phyloP scores from a whole-genome alignment of 2,113 vertebrate genomes.

The Boulengeromyrus knoepffleri region DNA sequence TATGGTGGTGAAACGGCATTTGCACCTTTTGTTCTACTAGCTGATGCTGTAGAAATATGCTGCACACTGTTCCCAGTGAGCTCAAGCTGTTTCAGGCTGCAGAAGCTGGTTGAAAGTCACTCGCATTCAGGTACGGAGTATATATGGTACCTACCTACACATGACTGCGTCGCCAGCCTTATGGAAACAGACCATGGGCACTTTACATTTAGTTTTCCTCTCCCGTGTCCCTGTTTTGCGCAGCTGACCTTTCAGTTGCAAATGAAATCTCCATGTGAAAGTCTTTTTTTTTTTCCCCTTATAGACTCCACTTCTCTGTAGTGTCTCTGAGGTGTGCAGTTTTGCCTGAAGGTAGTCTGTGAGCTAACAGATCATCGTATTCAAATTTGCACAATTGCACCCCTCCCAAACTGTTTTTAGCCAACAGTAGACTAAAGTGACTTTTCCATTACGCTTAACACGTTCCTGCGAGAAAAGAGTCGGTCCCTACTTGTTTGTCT shows the following conservation, averaged over 20 bases:
- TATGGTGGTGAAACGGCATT: not conserved
- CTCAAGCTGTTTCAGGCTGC: not conserved
- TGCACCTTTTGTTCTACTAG: not conserved
- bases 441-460: not conserved
- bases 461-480: not conserved
- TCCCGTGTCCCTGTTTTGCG: not conserved
- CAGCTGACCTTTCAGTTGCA: not conserved
- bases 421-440: not conserved
- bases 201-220: not conserved
- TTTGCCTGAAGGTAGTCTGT: not conserved
- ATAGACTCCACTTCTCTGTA: not conserved
- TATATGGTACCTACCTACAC: not conserved
- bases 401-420: not conserved
- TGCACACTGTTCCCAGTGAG: not conserved
- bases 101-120: not conserved
- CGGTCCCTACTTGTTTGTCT: not conserved
- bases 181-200: not conserved
- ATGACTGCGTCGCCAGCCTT: not conserved
- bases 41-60: not conserved
- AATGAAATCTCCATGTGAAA: not conserved
- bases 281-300: not conserved
- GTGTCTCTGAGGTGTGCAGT: not conserved
- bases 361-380: not conserved
- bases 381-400: not conserved
- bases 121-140: not conserved